Evolutionary conservation across 2,797 vertebrate species (phyloP).

Genomic region (Microctenopoma steveboyesi): DNA sequence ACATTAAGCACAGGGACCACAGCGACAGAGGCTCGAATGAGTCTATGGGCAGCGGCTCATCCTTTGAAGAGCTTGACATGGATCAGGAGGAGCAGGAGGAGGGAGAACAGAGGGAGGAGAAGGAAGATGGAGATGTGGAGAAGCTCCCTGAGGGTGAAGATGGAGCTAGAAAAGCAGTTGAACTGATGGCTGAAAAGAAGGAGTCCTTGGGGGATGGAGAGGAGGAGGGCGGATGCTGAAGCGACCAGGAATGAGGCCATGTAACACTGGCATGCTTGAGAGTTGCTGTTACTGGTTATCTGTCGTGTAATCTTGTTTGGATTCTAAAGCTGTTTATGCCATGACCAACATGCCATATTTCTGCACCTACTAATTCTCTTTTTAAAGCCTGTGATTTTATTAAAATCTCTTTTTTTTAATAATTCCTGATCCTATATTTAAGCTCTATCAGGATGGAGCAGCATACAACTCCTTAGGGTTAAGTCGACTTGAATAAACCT

Average conservation of each 20-base stretch:
- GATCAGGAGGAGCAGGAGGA: conserved; percentile 82
- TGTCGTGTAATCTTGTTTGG: conserved; percentile 65
- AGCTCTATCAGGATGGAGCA: conserved; percentile 23
- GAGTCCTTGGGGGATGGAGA: conserved; percentile 81
- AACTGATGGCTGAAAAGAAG: conserved; percentile 63
- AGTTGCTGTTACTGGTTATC: conserved; percentile 65
- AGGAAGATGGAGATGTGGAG: conserved; percentile 30
- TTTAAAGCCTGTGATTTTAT: conserved; percentile 48
- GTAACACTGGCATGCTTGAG: conserved; percentile 43
- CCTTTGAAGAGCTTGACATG: conserved; percentile 97
- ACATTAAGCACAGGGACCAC: conserved; percentile 69
- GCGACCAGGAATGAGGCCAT: conserved; percentile 49
- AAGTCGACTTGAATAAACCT: conserved; percentile 13
- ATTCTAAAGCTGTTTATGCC: conserved; percentile 61
- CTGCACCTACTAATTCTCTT: conserved; percentile 51
- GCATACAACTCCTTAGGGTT: conserved; percentile 1
- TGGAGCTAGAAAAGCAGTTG: conserved; percentile 64
- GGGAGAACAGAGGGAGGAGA: conserved; percentile 53
- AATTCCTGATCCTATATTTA: conserved; percentile 28
- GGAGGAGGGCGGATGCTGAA: conserved; percentile 71
- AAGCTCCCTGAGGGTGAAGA: conserved; percentile 65
- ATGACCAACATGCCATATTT: conserved; percentile 61
- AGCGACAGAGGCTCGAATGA: conserved; percentile 84
- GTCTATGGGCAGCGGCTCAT: conserved; percentile 90
- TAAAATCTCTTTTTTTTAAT: conserved; percentile 32